Evolutionary conservation across 2,113 vertebrate species (phyloP).

Genomic region (Microtus montanus): DNA sequence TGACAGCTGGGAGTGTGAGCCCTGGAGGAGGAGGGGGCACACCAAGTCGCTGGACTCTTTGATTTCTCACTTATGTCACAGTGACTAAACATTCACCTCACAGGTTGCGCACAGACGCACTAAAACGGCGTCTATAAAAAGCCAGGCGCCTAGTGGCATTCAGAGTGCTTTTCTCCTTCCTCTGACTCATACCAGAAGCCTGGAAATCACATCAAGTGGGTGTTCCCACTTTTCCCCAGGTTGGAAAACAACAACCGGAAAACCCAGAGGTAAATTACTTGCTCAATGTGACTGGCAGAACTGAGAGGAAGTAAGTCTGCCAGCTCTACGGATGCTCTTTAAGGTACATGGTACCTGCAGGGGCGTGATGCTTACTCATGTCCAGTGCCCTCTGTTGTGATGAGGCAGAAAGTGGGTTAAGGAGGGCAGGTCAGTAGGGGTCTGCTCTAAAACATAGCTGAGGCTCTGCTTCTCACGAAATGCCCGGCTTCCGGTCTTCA

Average conservation of each 20-base stretch:
- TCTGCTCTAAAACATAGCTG: neutral
- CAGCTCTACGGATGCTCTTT: rapidly evolving
- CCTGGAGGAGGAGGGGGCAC: neutral
- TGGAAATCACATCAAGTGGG: slow-evolving; percentile 45
- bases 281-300: neutral
- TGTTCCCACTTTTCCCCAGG: slow-evolving; percentile 22
- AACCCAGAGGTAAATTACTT: neutral
- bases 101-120: neutral
- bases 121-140: slow-evolving; percentile 57
- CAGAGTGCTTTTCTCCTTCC: slow-evolving; percentile 36
- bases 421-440: neutral
- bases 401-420: rapidly evolving
- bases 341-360: neutral
- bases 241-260: slow-evolving; percentile 20
- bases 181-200: slow-evolving; percentile 55
- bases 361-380: neutral
- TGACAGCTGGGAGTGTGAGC: too few species aligned
- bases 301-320: neutral
- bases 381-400: neutral
- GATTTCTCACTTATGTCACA: neutral
- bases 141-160: slow-evolving; percentile 25
- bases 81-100: slow-evolving; percentile 12
- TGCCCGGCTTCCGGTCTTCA: neutral
- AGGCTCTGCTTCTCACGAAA: neutral
- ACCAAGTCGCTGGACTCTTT: neutral